Conservation (phyloP, 1,140 invertebrate species). For the Oedothorax gibbosus region DNA sequence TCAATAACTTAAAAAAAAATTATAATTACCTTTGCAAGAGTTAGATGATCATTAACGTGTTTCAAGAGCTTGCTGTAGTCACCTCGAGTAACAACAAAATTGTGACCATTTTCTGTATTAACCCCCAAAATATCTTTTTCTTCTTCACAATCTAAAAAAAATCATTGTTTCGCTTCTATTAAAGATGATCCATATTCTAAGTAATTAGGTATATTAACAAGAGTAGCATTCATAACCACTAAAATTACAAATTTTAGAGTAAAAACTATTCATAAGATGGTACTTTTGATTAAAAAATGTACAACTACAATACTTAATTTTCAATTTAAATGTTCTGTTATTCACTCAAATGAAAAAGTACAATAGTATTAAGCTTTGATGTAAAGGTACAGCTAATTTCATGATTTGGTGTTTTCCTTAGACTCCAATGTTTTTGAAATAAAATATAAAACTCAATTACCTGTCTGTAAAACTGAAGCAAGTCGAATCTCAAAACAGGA, state of each 20-base stretch:
- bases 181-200: neutral
- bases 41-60: constrained; percentile 77
- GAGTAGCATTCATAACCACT: no score
- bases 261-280: no score
- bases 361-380: constrained; percentile 51
- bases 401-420: neutral
- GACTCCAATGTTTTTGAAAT: neutral
- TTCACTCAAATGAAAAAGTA: constrained; percentile 62
- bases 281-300: no score
- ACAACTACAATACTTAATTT: neutral
- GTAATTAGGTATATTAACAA: neutral
- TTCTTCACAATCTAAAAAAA: constrained; percentile 71
- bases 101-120: constrained; percentile 75
- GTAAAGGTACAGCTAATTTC: neutral
- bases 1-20: constrained; percentile 74
- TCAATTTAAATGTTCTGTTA: neutral
- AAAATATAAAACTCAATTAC: constrained; percentile 1
- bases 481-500: constrained; percentile 69
- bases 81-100: constrained; percentile 82
- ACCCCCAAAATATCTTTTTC: constrained; percentile 39
- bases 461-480: constrained; percentile 66
- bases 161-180: neutral
- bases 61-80: constrained; percentile 85
- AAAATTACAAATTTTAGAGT: no score
- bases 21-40: constrained; percentile 80